Base-by-base conservation (phyloP, 2,113 vertebrate genomes). In the Gadus macrocephalus region DNA sequence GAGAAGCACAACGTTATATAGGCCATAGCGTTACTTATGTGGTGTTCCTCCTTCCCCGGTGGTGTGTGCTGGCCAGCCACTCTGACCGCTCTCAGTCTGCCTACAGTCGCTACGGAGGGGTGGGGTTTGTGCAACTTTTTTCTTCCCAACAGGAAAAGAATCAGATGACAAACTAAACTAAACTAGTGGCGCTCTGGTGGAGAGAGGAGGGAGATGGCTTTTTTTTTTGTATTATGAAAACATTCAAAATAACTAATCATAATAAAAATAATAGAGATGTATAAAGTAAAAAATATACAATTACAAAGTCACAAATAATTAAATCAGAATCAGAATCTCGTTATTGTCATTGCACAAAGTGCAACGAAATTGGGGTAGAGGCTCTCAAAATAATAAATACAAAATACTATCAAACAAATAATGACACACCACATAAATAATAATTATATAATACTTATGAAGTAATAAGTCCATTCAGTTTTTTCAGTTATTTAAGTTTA, bases 91-190 rank as follows among this genome's bases (percentile, higher is more conserved):
- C 82, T 85, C 76, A 81, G 84, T 88, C 71, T 70, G 75, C 86
- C 68, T 53, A 67, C 78, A 79, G 77, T 68, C 85, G 61, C 76
- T 3, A 12, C 1, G 62, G 86, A 89, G 91, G 91, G 89, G 42
- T 86, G 89, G 87, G 85, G 87, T 83, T 90, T 85, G 78, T 64
- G 70, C 20, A 85, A 84, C 83, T 88, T 82, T 68, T 5, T 4
- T 78, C 28, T 58, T 86, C 77, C 79, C 80, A 65, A 88, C 89
- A 91, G 91, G 92, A 91, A 91, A 86, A 78, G 78, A 85, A 80
- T 91, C 90, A 89, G 84, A 86, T 90, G 88, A 91, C 86, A 67
- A 1, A 1, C 31, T 0, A 1, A 38, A 6, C 35, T 70, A 64
- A 49, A 20, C 68, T 28, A 69, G 66, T 71, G 16, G 62, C 27